phyloP scores from a whole-genome alignment of 1,140 invertebrate species.

The Daktulosphaira vitifoliae region DNA sequence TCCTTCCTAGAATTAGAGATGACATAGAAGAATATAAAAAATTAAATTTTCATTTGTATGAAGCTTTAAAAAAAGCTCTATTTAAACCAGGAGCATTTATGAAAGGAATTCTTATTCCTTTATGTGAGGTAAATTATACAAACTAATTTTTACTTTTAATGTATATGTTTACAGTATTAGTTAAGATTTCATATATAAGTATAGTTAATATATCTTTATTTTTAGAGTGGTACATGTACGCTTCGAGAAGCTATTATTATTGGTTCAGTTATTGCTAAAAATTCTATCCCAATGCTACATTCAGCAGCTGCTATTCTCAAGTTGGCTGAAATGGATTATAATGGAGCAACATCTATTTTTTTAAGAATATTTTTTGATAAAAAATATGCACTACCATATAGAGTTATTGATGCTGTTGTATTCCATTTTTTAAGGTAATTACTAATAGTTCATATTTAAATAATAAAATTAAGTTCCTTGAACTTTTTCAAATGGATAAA shows the following conservation, averaged over 20 bases:
- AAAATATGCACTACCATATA: conserved; percentile 93
- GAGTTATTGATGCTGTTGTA: conserved; percentile 91
- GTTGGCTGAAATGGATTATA: conserved; percentile 97
- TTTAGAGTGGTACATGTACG: conserved; percentile 81
- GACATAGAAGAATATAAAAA: conserved; percentile 92
- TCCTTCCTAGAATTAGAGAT: conserved; percentile 87
- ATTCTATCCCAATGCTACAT: conserved; percentile 92
- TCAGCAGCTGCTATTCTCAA: conserved; percentile 89
- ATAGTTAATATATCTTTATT: conserved; percentile 24
- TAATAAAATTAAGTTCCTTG: too few relatives aligned
- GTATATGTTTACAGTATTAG: too few relatives aligned
- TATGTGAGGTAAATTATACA: conserved; percentile 60
- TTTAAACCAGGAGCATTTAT: conserved; percentile 99
- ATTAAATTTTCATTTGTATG: conserved; percentile 94
- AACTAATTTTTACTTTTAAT: too few relatives aligned
- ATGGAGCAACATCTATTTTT: conserved; percentile 94
- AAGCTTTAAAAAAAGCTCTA: conserved; percentile 83
- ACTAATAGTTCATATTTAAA: background rate
- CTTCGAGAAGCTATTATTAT: conserved; percentile 91
- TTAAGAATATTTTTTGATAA: conserved; percentile 92
- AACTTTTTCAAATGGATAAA: too few relatives aligned
- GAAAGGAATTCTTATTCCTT: conserved; percentile 89
- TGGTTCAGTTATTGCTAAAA: conserved; percentile 80
- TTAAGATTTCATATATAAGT: conserved; percentile 7
- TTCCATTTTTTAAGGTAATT: conserved; percentile 82